Percentiles rank a stretch among this genome's conserved stretches.
Evolutionary conservation across 2,797 vertebrate species (phyloP).

Genomic region (Coranthus polyacanthus): DNA sequence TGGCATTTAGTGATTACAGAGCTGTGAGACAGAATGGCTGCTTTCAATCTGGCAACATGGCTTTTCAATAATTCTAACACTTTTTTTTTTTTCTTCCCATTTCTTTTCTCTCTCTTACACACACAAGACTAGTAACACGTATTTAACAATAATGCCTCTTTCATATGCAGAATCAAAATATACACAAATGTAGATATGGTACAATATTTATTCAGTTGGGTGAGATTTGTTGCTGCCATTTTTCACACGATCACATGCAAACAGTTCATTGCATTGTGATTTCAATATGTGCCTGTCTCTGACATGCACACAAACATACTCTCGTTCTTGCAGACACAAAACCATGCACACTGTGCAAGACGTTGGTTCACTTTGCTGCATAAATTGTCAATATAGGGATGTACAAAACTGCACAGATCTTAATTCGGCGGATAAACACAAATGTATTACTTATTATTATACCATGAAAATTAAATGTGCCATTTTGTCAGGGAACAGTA

Average conservation of each 20-base stretch:
- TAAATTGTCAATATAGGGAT: conserved; percentile 11
- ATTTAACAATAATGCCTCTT: conserved; percentile 3
- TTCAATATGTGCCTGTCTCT: background rate
- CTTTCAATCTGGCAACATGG: conserved; percentile 44
- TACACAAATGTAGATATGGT: background rate
- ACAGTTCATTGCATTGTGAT: background rate
- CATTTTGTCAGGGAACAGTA: conserved; percentile 27
- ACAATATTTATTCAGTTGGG: conserved; percentile 1
- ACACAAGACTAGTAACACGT: background rate
- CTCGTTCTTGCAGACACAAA: no score
- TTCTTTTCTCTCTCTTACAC: background rate
- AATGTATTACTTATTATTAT: background rate
- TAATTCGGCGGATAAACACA: no score
- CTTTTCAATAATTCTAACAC: conserved; percentile 50
- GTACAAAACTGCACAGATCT: no score
- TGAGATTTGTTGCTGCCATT: conserved; percentile 1
- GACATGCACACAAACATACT: background rate
- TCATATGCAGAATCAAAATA: background rate
- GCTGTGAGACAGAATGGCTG: conserved; percentile 41
- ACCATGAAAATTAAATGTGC: background rate
- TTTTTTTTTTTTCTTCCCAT: background rate
- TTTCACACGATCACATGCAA: background rate
- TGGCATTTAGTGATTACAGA: conserved; percentile 64
- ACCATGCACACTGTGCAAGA: conserved; percentile 1
- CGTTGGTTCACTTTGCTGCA: background rate